phyloP scores from a whole-genome alignment of 1,140 invertebrate species.

The Nephila pilipes region DNA sequence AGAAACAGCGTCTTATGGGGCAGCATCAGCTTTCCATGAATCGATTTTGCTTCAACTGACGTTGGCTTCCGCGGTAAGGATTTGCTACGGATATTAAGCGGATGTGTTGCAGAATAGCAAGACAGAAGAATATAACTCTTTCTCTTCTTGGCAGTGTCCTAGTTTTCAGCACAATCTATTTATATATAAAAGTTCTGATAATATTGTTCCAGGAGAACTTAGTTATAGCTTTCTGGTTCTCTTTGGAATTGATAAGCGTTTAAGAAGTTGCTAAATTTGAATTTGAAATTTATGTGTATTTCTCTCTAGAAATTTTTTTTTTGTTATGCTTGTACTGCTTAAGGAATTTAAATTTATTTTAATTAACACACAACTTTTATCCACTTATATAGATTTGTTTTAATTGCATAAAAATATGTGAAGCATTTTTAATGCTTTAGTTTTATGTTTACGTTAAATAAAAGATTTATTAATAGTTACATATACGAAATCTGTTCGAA shows the following conservation, averaged over 20 bases:
- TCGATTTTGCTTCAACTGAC: slow-evolving; percentile 22
- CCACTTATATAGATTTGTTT: too few relatives aligned
- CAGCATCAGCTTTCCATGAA: neutral
- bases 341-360: too few relatives aligned
- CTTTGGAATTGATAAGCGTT: neutral
- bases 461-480: too few relatives aligned
- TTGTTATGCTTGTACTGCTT: too few relatives aligned
- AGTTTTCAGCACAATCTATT: neutral
- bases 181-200: neutral
- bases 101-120: slow-evolving; percentile 38
- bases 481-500: too few relatives aligned
- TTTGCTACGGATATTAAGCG: slow-evolving; percentile 35
- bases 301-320: too few relatives aligned
- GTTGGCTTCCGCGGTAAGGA: slow-evolving; percentile 18
- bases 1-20: neutral
- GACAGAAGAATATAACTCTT: neutral
- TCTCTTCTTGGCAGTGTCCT: neutral
- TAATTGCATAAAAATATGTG: too few relatives aligned
- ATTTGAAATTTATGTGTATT: too few relatives aligned
- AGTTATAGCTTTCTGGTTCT: too few relatives aligned
- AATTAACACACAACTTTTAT: too few relatives aligned
- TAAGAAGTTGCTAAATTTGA: neutral
- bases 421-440: too few relatives aligned
- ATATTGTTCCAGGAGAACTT: neutral
- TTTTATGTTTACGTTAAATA: too few relatives aligned